These are phyloP conservation scores for Actinostola sp. DNA, from an alignment of 92 coral and sea anemone species.

Conservation along the genomic window DNA sequence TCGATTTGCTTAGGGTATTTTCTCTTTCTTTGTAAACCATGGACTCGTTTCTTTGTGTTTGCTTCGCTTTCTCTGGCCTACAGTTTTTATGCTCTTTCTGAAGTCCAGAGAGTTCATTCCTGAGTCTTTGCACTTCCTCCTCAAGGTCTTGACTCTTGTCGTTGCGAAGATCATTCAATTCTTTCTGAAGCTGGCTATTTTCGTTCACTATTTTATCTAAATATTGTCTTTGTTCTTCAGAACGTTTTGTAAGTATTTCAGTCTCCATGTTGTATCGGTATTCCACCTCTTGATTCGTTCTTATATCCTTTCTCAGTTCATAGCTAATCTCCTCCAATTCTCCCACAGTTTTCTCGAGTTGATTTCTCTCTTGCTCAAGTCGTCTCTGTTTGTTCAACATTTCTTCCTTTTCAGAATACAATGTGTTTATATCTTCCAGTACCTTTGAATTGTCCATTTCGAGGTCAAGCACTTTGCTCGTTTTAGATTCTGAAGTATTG, in stretches of 20 bases:
- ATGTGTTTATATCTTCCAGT: slow-evolving; percentile 26
- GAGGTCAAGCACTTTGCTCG: slow-evolving; percentile 22
- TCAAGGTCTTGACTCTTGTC: slow-evolving; percentile 4
- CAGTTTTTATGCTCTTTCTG: slow-evolving; percentile 1
- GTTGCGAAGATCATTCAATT: slow-evolving; percentile 20
- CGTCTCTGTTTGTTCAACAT: slow-evolving; percentile 21
- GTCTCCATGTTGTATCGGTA: slow-evolving; percentile 21
- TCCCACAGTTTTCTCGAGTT: slow-evolving; percentile 14
- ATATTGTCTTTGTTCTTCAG: slow-evolving; percentile 16
- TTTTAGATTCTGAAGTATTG: slow-evolving; percentile 9
- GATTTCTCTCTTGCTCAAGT: slow-evolving; percentile 25
- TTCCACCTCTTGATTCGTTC: slow-evolving; percentile 30
- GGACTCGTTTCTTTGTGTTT: background rate
- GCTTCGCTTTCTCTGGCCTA: background rate
- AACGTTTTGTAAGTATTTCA: slow-evolving; percentile 9
- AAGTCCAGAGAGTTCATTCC: background rate
- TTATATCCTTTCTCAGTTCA: slow-evolving; percentile 11
- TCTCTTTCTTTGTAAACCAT: background rate
- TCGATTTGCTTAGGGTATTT: background rate
- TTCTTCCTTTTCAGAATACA: slow-evolving; percentile 36
- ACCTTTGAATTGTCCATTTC: slow-evolving; percentile 36
- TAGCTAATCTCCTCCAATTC: slow-evolving; percentile 34
- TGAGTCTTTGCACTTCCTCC: slow-evolving; percentile 3
- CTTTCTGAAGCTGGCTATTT: slow-evolving; percentile 4
- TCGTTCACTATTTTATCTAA: slow-evolving; percentile 9